These are phyloP conservation scores for Benthosema pterotum DNA, from an alignment of 2,797 vertebrate genomes.

Conservation along the genomic window DNA sequence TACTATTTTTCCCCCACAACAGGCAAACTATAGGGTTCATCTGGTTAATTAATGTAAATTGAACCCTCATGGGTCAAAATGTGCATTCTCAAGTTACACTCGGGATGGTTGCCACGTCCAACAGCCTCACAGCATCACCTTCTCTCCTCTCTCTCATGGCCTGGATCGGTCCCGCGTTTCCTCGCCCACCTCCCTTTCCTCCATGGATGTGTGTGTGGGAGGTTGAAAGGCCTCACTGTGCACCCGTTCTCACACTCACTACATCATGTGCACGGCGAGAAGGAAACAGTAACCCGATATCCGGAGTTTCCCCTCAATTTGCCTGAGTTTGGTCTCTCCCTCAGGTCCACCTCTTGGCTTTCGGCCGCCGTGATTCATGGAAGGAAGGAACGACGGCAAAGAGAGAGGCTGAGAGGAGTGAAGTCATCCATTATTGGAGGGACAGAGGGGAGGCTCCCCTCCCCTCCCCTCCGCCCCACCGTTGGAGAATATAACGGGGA, in stretches of 20 bases:
- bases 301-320: slow-evolving; percentile 58
- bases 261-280: slow-evolving; percentile 59
- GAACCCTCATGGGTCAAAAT: no score
- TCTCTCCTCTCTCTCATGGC: slow-evolving; percentile 5
- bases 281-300: slow-evolving; percentile 67
- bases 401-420: slow-evolving; percentile 54
- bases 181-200: slow-evolving; percentile 14
- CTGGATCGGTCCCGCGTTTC: slow-evolving; percentile 44
- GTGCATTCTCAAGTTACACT: no score
- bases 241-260: slow-evolving; percentile 54
- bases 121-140: slow-evolving; percentile 31
- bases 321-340: slow-evolving; percentile 46
- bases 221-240: slow-evolving; percentile 50
- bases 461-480: no score
- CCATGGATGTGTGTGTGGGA: slow-evolving; percentile 35
- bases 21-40: no score
- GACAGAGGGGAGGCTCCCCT: slow-evolving; percentile 19
- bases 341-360: slow-evolving; percentile 60
- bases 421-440: slow-evolving; percentile 64
- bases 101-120: no score
- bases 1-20: no score
- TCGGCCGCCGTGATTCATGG: slow-evolving; percentile 65
- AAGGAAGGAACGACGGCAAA: slow-evolving; percentile 55
- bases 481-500: slow-evolving; percentile 23
- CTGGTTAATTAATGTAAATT: no score